Percentiles rank a stretch among this genome's conserved stretches.
Conservation (phyloP, 92 coral and sea anemone species). For the Actinernus sp. region DNA sequence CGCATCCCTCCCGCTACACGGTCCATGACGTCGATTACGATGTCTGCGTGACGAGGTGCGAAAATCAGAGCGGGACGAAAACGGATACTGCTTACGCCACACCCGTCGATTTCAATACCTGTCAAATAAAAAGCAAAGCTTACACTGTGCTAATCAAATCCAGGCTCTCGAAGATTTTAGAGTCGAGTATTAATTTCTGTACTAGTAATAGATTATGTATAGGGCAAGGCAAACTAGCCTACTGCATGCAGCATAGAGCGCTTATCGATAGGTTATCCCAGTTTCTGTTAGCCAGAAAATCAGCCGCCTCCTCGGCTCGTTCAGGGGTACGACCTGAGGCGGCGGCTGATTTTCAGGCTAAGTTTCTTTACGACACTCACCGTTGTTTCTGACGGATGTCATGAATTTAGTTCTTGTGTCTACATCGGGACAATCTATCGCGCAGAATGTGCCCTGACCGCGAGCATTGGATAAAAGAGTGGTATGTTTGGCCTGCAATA, state of each 20-base stretch:
- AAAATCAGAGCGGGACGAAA: conserved; percentile 84
- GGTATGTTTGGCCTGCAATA: conserved; percentile 72
- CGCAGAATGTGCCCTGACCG: conserved; percentile 92
- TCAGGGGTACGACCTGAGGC: too few species aligned
- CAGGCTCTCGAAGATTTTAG: neutral
- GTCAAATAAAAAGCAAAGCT: neutral
- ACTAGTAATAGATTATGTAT: too few species aligned
- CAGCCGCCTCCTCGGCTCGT: too few species aligned
- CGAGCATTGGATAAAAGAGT: conserved; percentile 75
- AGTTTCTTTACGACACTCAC: conserved; percentile 21
- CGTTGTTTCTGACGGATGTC: conserved; percentile 56
- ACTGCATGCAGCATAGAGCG: too few species aligned
- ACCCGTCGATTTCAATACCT: conserved; percentile 89
- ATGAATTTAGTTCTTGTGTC: conserved; percentile 66
- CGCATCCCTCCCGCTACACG: conserved; percentile 51
- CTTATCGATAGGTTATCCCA: too few species aligned
- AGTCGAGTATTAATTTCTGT: too few species aligned
- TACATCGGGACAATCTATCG: conserved; percentile 71
- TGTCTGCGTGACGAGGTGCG: conserved; percentile 55
- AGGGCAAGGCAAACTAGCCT: too few species aligned
- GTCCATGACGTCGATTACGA: conserved; percentile 69
- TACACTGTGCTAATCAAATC: neutral
- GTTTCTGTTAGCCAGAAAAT: too few species aligned
- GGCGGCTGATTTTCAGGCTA: too few species aligned
- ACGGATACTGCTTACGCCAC: conserved; percentile 63